Base-by-base conservation (phyloP, 2,888 invertebrate genomes). In the Hemaris fuciformis region DNA sequence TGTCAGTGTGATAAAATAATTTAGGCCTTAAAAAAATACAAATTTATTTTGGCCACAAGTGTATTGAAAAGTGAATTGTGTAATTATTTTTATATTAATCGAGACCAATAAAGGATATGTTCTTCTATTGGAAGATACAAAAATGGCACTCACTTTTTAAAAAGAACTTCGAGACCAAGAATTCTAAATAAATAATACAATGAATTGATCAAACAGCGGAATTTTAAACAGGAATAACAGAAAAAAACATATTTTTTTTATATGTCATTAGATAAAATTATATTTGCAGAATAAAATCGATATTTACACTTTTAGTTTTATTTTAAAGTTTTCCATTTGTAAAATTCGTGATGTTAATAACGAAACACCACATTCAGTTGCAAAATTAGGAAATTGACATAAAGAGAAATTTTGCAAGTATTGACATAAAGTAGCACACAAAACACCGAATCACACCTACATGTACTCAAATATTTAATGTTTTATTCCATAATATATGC, bases 101-200 rank as follows among this genome's bases (percentile, higher is more conserved):
- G 27, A 31, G 31, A 3, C 15, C 18, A 27, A 25, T 25, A 13
- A 45, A 45, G 20, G 45, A 38, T 25, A 15, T 41, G 22, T 41
- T 59, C 20, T 59, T 53, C 25, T 53, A 60, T 38, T 60, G 41
- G 15, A 59, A 45, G 25, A 57, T 56, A 34, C 53, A 57, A 59
- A 62, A 62, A 62, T 62, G 62, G 62, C 59, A 74, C 71, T 70
- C 67, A 63, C 66, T 62, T 70, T 69, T 71, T 57, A 22, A 57
- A 46, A 45, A 34, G 46, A 46, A 42, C 6, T 7, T 41, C 48
- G 13, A 60, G 23, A 34, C 31, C 23, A 46, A 53, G 31, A 20
- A 53, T 53, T 53, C 18, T 2, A 53, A 10, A 25, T 48, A 7
- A 53, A 18, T n/a, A 3, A 46, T n/a, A 43, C 18, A 15, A 15